Evolutionary conservation across 2,888 invertebrate species (phyloP).

Genomic region (Andrena trimmerana): DNA sequence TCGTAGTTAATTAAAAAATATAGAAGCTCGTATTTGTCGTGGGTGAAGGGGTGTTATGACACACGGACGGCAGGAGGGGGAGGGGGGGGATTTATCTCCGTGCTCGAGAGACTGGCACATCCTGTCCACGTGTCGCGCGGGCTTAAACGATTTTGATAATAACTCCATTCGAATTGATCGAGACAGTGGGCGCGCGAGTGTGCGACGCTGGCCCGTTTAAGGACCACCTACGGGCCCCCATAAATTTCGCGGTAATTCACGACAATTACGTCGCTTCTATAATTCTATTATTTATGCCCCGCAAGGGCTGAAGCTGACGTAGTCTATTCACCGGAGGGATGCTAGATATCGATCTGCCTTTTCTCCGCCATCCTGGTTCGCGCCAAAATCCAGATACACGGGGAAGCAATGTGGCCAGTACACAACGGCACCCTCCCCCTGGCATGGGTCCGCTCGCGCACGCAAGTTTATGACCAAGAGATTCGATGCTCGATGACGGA

Average conservation of each 20-base stretch:
- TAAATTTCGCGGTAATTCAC: conserved; percentile 78
- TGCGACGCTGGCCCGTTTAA: conserved; percentile 19
- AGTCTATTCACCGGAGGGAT: conserved; percentile 50
- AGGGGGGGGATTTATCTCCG: conserved; percentile 30
- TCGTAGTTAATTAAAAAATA: conserved; percentile 44
- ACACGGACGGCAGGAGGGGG: neutral
- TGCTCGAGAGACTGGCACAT: neutral
- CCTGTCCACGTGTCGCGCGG: conserved; percentile 18
- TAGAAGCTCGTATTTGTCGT: neutral
- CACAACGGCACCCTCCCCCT: neutral
- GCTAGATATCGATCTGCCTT: conserved; percentile 72
- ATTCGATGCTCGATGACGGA: conserved; percentile 33
- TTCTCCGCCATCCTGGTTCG: conserved; percentile 55
- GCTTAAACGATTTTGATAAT: conserved; percentile 41
- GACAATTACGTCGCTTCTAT: conserved; percentile 75
- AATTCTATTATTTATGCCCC: conserved; percentile 73
- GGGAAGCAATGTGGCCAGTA: conserved; percentile 1
- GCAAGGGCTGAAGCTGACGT: conserved; percentile 54
- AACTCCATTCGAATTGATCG: conserved; percentile 60
- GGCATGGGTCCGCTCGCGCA: neutral
- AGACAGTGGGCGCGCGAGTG: conserved; percentile 17
- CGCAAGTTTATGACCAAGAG: conserved; percentile 11
- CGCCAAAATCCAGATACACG: conserved; percentile 36
- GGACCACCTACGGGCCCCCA: conserved; percentile 70
- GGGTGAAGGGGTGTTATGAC: conserved; percentile 30